Percentiles rank a stretch among this genome's conserved stretches.
These are phyloP conservation scores for Eriosoma lanigerum DNA, from an alignment of 1,140 invertebrate species.

Conservation along the genomic window DNA sequence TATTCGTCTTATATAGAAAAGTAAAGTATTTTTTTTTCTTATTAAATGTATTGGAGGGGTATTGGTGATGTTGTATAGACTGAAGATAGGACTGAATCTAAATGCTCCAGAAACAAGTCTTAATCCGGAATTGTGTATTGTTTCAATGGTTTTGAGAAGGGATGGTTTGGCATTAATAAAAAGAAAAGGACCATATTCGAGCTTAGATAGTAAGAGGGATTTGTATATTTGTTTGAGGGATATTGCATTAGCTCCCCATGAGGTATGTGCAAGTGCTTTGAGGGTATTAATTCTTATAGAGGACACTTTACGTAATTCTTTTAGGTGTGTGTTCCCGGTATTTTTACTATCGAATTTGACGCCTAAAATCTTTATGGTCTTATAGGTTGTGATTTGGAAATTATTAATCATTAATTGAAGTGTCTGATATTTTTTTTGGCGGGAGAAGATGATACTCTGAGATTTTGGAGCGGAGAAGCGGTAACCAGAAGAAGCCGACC, in stretches of 20 bases:
- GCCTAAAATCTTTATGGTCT: too few relatives aligned
- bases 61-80: background rate
- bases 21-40: background rate
- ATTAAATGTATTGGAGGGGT: background rate
- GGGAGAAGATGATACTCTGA: too few relatives aligned
- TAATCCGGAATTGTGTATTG: slow-evolving; percentile 2
- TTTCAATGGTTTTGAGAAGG: background rate
- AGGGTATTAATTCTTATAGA: too few relatives aligned
- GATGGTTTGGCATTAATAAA: background rate
- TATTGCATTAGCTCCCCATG: slow-evolving; percentile 23
- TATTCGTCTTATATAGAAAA: background rate
- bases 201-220: background rate
- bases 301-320: too few relatives aligned
- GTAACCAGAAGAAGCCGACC: too few relatives aligned
- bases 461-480: too few relatives aligned
- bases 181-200: slow-evolving; percentile 29
- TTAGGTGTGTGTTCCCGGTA: too few relatives aligned
- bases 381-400: too few relatives aligned
- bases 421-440: background rate
- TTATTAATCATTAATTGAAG: too few relatives aligned
- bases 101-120: slow-evolving; percentile 32
- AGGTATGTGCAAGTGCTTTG: too few relatives aligned
- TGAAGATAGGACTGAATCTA: background rate
- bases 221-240: slow-evolving; percentile 5
- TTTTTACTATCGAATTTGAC: too few relatives aligned